Evolutionary conservation across 2,797 vertebrate species (phyloP), one percentile per base, ranked within the genome.

Genomic region (Spinus olivaceus): DNA sequence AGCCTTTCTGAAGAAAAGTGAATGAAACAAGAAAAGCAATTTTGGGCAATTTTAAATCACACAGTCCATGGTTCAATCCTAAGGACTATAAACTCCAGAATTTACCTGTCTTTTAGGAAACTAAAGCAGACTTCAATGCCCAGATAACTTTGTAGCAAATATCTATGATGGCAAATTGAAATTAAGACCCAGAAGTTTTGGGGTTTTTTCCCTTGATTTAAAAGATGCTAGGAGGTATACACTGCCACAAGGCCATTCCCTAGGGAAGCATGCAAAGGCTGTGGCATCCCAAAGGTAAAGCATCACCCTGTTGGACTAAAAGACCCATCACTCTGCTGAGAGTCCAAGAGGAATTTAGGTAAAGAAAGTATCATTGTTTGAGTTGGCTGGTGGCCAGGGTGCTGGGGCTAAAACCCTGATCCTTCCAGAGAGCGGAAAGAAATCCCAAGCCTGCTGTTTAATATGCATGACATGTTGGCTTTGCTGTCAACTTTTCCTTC

Each of bases 391-490:
- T 54, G 76, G 91, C 94, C 92, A 94, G 41, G 53, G 59, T 30
- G 46, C 37, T 0, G 1, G 30, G 88, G 65, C 77, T 95, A 64
- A 92, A 61, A 89, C 81, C 69, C 63, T 35, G 9, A 53, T 81
- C 87, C 79, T 78, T 79, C 59, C 0, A 1, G 79, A 72, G 84
- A 87, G 59, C 0, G 0, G 86, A 86, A 94, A 94, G 76, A 91
- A 94, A 96, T 96, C 87, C 54, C 81, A 89, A 82, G 86, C 72
- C 65, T 76, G 72, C 85, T 95, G 22, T 91, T 94, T 96, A 94
- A 95, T 63, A 90, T 76, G 92, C 93, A 93, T 92, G 94, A 92
- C 93, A 85, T 81, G 93, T 94, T 5, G 0, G 72, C 81, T 92
- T 83, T 91, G 79, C 91, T 93, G 81, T 93, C 95, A 93, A 74